Base-by-base conservation (phyloP, 2,797 vertebrate species). In the Pampus argenteus region DNA sequence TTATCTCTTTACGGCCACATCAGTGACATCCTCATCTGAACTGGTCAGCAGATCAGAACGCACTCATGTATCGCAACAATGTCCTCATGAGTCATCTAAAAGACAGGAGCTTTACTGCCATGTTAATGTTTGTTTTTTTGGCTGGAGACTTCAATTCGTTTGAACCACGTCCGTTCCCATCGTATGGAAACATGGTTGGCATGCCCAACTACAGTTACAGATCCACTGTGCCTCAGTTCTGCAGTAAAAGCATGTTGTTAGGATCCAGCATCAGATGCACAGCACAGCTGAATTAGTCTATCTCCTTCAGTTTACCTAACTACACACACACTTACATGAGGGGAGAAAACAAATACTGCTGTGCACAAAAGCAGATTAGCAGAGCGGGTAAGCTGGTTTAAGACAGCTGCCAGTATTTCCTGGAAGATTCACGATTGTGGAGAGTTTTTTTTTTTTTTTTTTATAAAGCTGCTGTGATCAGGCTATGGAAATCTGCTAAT, bases 401-500 rank as follows among this genome's bases (percentile, higher is more conserved):
- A 54, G 66, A 77, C 29, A 55, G 51, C 29, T 6, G 34, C 20
- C 47, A 34, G 63, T 61, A 52, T 84, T 87, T 88, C 76, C 77
- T 81, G 86, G 70, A 88, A 81, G 40, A 76, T 54, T 51, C 52
- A 47, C 2, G 0, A 54, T 44, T 64, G 31, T 47, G 62, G 25
- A 42, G 47, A 68, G 48, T 74, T 85, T n/a, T n/a, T n/a, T n/a
- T n/a, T n/a, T n/a, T n/a, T n/a, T n/a, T n/a, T n/a, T n/a, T n/a
- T 78, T 50, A 66, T 31, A 77, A 76, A 88, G 56, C 63, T 60
- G 68, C 60, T 81, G 48, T 68, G 52, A 63, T 25, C 56, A 55
- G 50, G 20, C 73, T 48, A 52, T 74, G 69, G 66, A 84, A 90
- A 87, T 84, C 71, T 85, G 47, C 20, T 66, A 54, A 79, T 85